Evolutionary conservation across 2,113 vertebrate genomes (phyloP), one percentile per base, ranked within the genome.

Genomic region (Leptodactylus fuscus): DNA sequence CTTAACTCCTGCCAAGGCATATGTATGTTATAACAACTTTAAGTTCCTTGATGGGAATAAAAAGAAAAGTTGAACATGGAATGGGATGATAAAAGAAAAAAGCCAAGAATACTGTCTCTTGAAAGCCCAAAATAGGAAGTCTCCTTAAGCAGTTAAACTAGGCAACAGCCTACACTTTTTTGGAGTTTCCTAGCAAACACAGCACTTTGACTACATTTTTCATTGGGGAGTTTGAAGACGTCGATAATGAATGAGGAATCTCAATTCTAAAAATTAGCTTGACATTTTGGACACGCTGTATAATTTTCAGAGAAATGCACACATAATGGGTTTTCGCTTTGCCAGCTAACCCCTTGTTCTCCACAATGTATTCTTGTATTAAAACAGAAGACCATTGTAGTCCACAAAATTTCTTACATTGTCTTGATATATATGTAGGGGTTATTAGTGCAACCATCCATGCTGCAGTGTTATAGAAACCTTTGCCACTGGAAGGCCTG

Each of bases 301-400:
- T 60, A 29, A 65, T 16, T 16, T 16, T 15, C 13, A 9, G 74
- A 77, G 18, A 77, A 36, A 77, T 22, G 74, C 74, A 53, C 75
- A 38, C 49, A n/a, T 55, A 78, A 55, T 75, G 15, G 73, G 4
- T 74, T 46, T 32, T 53, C 32, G 29, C 24, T 34, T 29, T 22
- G 16, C 48, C 9, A 77, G 48, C 27, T 18, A 73, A 24, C 38
- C 36, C 16, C 5, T 44, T 73, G 70, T 46, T 44, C 70, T 73
- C 36, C 70, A 46, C 32, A 77, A 77, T 77, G 10, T 53, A 32
- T 20, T 73, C n/a, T 46, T 73, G 38, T 53, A 77, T 6, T 51
- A 36, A 55, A 20, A 78, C 48, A 55, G 48, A 78, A 55, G 75
- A 10, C 49, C 24, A 55, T 51, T 78, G 75, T 73, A 44, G 70